phyloP scores from a whole-genome alignment of 2,797 vertebrate genomes.

The Xerus rutilus region DNA sequence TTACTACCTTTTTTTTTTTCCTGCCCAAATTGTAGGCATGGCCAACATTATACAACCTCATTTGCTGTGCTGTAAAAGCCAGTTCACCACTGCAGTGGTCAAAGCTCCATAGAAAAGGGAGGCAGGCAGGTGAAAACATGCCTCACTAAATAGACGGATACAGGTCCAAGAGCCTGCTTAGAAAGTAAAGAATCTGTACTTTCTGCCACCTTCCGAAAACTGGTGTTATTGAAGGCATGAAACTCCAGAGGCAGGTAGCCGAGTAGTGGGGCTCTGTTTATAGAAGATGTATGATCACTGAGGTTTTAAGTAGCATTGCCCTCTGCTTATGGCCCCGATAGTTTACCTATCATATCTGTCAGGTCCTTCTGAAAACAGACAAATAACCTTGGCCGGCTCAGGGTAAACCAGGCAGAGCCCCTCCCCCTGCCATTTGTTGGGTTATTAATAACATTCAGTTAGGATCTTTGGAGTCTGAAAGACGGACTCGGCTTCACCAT shows the following conservation, averaged over 20 bases:
- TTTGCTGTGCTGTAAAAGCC: not conserved
- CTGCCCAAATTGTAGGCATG: slow-evolving; percentile 32
- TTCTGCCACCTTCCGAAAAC: slow-evolving; percentile 73
- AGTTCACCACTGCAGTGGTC: not conserved
- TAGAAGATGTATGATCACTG: slow-evolving; percentile 76
- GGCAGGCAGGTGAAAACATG: slow-evolving; percentile 32
- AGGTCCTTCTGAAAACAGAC: slow-evolving; percentile 74
- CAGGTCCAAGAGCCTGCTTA: slow-evolving; percentile 49
- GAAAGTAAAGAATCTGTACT: slow-evolving; percentile 77
- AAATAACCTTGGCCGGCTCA: slow-evolving; percentile 48
- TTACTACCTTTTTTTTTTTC: not conserved
- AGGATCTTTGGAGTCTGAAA: slow-evolving; percentile 67
- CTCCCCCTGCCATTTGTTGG: slow-evolving; percentile 39
- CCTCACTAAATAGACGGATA: slow-evolving; percentile 62
- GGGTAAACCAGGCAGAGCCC: slow-evolving; percentile 55
- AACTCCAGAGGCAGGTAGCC: slow-evolving; percentile 11
- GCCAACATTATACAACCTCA: not conserved
- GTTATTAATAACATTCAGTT: slow-evolving; percentile 78
- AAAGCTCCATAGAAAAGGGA: slow-evolving; percentile 38
- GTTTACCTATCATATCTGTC: slow-evolving; percentile 83
- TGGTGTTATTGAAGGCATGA: slow-evolving; percentile 61
- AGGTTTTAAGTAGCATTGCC: slow-evolving; percentile 74
- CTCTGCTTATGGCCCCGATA: slow-evolving; percentile 65
- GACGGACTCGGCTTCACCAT: slow-evolving; percentile 69
- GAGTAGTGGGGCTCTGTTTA: slow-evolving; percentile 66